A percentile compares a stretch with the other conserved stretches of the same genome.
phyloP scores from a whole-genome alignment of 2,113 vertebrate species.

The Prietella phreatophila region DNA sequence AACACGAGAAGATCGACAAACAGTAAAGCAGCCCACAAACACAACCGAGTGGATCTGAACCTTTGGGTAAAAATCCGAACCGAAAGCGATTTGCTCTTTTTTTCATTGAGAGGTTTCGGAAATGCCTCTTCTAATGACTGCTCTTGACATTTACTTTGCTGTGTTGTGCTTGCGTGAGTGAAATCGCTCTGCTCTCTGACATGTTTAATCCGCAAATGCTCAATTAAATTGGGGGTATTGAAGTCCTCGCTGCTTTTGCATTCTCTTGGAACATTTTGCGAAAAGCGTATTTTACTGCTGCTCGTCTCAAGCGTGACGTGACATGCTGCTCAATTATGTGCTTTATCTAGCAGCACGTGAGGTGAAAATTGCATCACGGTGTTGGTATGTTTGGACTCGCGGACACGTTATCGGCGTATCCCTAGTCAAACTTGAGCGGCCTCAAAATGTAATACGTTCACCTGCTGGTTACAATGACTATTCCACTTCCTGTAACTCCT shows the following conservation, averaged over 20 bases:
- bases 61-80: not conserved
- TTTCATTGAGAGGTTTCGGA: not conserved
- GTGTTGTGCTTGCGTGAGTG: not conserved
- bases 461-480: too few relatives aligned
- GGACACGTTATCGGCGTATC: not conserved
- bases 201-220: not conserved
- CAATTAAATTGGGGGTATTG: not conserved
- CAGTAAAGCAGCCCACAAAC: not conserved
- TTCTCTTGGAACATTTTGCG: not conserved
- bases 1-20: not conserved
- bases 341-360: not conserved
- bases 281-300: not conserved
- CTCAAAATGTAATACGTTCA: not conserved
- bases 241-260: not conserved
- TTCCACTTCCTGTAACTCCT: not conserved
- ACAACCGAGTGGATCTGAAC: not conserved
- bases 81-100: not conserved
- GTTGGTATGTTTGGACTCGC: not conserved
- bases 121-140: not conserved
- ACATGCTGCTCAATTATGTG: not conserved
- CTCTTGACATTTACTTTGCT: not conserved
- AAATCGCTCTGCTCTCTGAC: not conserved
- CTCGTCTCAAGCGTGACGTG: not conserved
- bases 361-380: not conserved
- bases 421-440: not conserved